A percentile compares a stretch with the other conserved stretches of the same genome.
Evolutionary conservation across 2,888 invertebrate genomes (phyloP).

Genomic region (Colletes collaris): DNA sequence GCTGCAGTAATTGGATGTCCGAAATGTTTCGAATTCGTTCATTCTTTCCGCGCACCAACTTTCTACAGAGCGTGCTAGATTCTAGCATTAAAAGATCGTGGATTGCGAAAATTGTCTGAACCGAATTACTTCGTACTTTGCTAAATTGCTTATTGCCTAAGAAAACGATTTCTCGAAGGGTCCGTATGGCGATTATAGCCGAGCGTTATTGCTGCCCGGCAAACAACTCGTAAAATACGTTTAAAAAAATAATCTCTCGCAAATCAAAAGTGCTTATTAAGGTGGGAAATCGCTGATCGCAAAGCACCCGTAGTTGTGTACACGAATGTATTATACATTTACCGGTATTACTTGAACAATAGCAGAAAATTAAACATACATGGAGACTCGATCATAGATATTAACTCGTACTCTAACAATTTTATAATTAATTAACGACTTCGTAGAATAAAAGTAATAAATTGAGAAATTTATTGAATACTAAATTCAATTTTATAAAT

Average conservation of each 20-base stretch:
- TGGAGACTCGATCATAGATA: no score
- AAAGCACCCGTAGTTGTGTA: not conserved
- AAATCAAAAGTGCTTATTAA: slow-evolving; percentile 50
- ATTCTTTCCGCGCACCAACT: slow-evolving; percentile 12
- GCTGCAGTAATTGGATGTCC: slow-evolving; percentile 2
- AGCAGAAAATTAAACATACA: no score
- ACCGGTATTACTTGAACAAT: no score
- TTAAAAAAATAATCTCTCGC: slow-evolving; percentile 52
- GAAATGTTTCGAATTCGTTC: slow-evolving; percentile 9
- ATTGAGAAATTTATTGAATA: no score
- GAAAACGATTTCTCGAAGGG: slow-evolving; percentile 54
- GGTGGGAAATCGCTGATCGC: slow-evolving; percentile 7
- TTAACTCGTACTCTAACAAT: no score
- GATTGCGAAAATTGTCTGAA: slow-evolving; percentile 49
- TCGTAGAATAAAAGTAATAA: no score
- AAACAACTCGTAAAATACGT: slow-evolving; percentile 37
- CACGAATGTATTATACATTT: no score
- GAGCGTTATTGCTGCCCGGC: slow-evolving; percentile 39
- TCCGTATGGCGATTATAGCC: slow-evolving; percentile 26
- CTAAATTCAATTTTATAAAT: no score
- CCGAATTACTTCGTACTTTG: slow-evolving; percentile 56
- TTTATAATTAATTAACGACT: no score
- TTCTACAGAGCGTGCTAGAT: slow-evolving; percentile 36
- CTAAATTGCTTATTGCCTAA: slow-evolving; percentile 63
- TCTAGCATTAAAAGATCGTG: slow-evolving; percentile 51